phyloP scores from a whole-genome alignment of 2,888 invertebrate species.

The Alcis repandata region DNA sequence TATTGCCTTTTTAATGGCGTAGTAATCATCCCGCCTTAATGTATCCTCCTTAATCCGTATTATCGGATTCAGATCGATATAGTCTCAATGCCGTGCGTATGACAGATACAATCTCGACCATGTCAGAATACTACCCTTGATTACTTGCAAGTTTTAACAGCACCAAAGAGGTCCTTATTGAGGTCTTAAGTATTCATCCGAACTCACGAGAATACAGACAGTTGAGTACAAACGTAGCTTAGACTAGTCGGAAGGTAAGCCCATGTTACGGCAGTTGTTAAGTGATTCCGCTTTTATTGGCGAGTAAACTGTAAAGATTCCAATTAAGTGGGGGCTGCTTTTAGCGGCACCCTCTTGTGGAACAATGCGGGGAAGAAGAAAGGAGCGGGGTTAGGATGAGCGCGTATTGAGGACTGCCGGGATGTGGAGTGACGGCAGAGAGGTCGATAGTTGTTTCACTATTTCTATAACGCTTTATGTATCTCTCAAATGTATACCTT shows the following conservation, averaged over 20 bases:
- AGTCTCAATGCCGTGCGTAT: background rate
- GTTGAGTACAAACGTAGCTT: conserved; percentile 14
- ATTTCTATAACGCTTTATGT: background rate
- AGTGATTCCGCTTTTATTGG: conserved; percentile 73
- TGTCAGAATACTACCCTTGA: background rate
- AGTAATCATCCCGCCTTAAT: too few relatives aligned
- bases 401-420: conserved; percentile 30
- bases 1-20: too few relatives aligned
- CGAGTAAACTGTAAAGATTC: conserved; percentile 84
- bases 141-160: conserved; percentile 6
- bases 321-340: conserved; percentile 76
- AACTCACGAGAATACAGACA: conserved; percentile 11
- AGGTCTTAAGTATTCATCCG: conserved; percentile 5
- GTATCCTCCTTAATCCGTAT: too few relatives aligned
- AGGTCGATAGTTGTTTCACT: conserved; percentile 24
- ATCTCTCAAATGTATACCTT: too few relatives aligned
- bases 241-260: conserved; percentile 47
- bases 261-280: conserved; percentile 49
- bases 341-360: conserved; percentile 67
- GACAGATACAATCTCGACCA: background rate
- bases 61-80: too few relatives aligned
- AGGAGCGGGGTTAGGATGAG: conserved; percentile 42
- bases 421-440: background rate
- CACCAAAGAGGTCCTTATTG: conserved; percentile 9
- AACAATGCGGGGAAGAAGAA: conserved; percentile 61